These are phyloP conservation scores for Aratinga solstitialis DNA, from an alignment of 2,797 vertebrate species.

Conservation along the genomic window DNA sequence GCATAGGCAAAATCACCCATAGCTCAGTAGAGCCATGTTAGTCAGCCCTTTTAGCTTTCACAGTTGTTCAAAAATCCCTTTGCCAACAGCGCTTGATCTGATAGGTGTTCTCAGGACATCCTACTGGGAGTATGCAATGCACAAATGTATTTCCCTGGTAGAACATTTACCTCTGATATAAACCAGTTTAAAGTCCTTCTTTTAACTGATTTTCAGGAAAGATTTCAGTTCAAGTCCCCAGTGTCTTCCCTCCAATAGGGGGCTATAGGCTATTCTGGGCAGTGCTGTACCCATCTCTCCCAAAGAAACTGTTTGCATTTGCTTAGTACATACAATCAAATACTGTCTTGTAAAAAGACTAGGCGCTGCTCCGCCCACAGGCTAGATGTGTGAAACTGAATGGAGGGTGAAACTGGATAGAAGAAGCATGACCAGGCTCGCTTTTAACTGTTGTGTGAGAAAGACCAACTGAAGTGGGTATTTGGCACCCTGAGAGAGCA, in stretches of 20 bases:
- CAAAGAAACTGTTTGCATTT: not conserved
- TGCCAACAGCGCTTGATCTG: not conserved
- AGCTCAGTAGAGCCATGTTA: not conserved
- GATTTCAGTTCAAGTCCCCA: not conserved
- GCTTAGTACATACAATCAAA: not conserved
- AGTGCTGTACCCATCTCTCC: not conserved
- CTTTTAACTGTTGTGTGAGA: not conserved
- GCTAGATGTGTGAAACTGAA: not conserved
- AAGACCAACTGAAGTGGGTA: not conserved
- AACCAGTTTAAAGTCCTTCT: not conserved
- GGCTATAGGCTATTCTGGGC: not conserved
- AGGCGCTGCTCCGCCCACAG: not conserved
- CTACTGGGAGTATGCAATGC: not conserved
- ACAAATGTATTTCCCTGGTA: not conserved
- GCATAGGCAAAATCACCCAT: not conserved
- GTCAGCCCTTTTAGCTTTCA: not conserved
- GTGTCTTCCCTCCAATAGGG: not conserved
- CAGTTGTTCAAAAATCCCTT: not conserved
- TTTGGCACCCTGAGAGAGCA: not conserved
- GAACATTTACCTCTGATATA: not conserved
- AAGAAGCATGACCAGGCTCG: not conserved
- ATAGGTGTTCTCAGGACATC: not conserved
- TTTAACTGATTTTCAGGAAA: not conserved
- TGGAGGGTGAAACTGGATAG: not conserved
- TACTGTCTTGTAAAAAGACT: not conserved